Base-by-base conservation (phyloP, 2,113 vertebrate genomes). In the Siniperca chuatsi region DNA sequence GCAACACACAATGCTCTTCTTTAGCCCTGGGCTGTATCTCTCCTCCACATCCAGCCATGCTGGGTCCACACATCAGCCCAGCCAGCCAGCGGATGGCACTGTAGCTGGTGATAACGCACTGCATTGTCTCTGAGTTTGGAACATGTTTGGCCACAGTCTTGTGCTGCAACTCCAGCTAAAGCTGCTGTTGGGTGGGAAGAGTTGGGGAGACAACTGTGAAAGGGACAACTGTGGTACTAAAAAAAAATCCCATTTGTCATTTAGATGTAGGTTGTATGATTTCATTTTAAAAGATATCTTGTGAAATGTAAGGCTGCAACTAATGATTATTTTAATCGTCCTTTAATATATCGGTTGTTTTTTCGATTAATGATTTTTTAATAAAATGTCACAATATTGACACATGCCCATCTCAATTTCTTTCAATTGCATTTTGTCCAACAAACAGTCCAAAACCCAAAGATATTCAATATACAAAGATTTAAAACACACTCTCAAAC, bases 21-120 rank as follows among this genome's bases (percentile, higher is more conserved):
- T 87, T 73, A 83, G 88, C 87, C 87, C 79, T 42, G 78, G 85
- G 91, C 83, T 88, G 84, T 91, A 91, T 94, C 92, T 88, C 80
- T 77, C 62, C 75, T 83, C 83, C 85, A 84, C 93, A 94, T 90
- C 85, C 90, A 89, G 87, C 81, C 81, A 58, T 20, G 13, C 75
- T 72, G 75, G 82, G 89, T 83, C 90, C 88, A 84, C 83, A 86
- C 76, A 80, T 82, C 74, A 62, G 85, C 70, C 50, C 67, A 81
- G 78, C 70, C 88, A 93, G 94, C 92, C 90, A 91, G 88, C 20
- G 88, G 71, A 91, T 85, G 92, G 78, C 89, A 83, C 91, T 94
- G 94, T 73, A 21, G 89, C 87, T 71, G 78, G 46, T 67, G 94
- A 94, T 94, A 94, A 94, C 84, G 48, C 79, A 18, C 3, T 48